A percentile compares a stretch with the other conserved stretches of the same genome.
These are phyloP conservation scores for Tinea trinotella DNA, from an alignment of 2,888 invertebrate genomes.

Conservation along the genomic window DNA sequence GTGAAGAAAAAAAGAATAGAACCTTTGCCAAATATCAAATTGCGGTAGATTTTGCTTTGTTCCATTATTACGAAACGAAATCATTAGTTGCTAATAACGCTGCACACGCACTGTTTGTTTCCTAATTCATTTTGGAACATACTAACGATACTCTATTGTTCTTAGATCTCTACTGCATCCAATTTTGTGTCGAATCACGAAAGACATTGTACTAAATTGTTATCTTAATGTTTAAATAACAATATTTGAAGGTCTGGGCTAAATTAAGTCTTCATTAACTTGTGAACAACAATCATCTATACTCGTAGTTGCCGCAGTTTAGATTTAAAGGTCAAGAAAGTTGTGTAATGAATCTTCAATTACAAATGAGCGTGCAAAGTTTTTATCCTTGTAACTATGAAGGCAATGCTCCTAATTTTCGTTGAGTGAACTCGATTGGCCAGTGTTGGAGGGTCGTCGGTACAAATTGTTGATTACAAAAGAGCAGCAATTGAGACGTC, in stretches of 20 bases:
- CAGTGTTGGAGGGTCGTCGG: neutral
- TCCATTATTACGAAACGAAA: conserved; percentile 30
- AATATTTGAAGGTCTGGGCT: neutral
- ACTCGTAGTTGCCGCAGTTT: neutral
- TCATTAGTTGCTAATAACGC: conserved; percentile 22
- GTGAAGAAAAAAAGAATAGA: neutral
- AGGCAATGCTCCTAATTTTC: neutral
- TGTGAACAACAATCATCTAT: neutral
- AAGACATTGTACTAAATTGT: neutral
- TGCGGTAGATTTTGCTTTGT: conserved; percentile 28
- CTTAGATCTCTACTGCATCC: neutral
- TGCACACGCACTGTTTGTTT: conserved; percentile 15
- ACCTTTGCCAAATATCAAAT: conserved; percentile 23
- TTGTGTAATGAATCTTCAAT: neutral
- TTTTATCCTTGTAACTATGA: neutral
- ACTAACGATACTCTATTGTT: conserved; percentile 10
- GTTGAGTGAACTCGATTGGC: neutral
- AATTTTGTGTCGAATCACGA: neutral
- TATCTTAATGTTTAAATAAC: neutral
- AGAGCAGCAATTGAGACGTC: conserved; percentile 69
- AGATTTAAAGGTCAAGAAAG: neutral
- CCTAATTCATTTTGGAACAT: conserved; percentile 1
- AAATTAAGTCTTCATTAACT: conserved; percentile 5
- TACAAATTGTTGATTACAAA: conserved; percentile 69
- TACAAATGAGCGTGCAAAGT: neutral